Evolutionary conservation across 2,888 invertebrate species (phyloP), one percentile per base, ranked within the genome.

Genomic region (Chymomyza caudatula): DNA sequence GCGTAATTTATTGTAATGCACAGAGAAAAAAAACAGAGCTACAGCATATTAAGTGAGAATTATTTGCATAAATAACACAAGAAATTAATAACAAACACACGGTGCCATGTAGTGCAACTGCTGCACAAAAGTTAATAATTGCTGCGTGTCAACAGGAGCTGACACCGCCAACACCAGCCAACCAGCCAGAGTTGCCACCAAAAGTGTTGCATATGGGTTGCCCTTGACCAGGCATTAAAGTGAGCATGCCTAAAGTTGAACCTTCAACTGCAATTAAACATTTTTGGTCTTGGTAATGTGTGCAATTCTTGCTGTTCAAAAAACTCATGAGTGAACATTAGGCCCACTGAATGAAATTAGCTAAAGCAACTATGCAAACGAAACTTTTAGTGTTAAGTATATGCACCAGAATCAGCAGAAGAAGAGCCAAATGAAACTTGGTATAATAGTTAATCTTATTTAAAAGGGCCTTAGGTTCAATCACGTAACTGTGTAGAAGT

Each of bases 11-110:
- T 78, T 71, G 76, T 73, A 85, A 82, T 82, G 77, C 77, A 74
- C 77, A 78, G 73, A 80, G 78, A 5, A 11, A 5, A 49, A 43
- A 51, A 49, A 44, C 51, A 62, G 62, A 68, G 29, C 74, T 65
- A 72, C 71, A 64, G 71, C 86, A 76, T 74, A 86, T 86, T 86
- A 83, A 83, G 85, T 86, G 85, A 76, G 73, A 86, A 86, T 86
- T 83, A 86, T 83, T 83, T 86, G 85, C 86, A 86, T 86, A 86
- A 83, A 86, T 83, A 83, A 83, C 86, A 83, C 86, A 86, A 84
- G 82, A 83, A 83, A 83, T 83, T 86, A 83, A 86, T 83, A 83
- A 86, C 86, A 86, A 83, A 86, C 83, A 83, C 76, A 74, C 83
- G 83, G 86, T 67, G 76, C 69, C 80, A 82, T 85, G 29, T 13